phyloP scores from a whole-genome alignment of 37 sponge, comb jelly and placozoan genomes.

The Ianthella basta region DNA sequence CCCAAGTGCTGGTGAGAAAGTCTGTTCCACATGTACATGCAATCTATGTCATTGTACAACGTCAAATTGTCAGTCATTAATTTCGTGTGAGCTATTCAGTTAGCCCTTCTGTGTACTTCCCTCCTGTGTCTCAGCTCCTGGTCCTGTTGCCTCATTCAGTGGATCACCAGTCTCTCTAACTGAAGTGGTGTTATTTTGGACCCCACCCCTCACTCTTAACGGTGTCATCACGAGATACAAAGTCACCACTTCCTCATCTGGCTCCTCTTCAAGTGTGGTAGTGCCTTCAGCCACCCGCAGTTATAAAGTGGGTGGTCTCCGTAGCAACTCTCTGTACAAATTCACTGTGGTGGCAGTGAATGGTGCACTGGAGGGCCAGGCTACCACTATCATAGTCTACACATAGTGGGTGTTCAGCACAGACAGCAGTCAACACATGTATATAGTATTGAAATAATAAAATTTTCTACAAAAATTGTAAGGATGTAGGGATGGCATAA shows the following conservation, averaged over 20 bases:
- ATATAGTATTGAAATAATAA: too few species aligned
- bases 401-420: too few species aligned
- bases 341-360: conserved; percentile 13
- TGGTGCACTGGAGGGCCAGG: conserved; percentile 1
- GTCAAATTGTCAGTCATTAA: too few species aligned
- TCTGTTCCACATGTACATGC: too few species aligned
- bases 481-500: too few species aligned
- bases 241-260: neutral
- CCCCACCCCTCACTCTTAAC: neutral
- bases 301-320: neutral
- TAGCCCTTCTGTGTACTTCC: too few species aligned
- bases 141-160: neutral
- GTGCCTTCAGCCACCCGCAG: neutral
- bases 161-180: neutral
- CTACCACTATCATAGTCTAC: neutral
- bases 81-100: too few species aligned
- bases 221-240: neutral
- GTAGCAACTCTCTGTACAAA: neutral
- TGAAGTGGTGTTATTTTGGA: neutral
- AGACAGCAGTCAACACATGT: too few species aligned
- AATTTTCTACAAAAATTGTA: too few species aligned
- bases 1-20: neutral
- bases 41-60: too few species aligned
- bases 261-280: neutral
- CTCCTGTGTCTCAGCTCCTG: neutral